Percentiles rank a stretch among this genome's conserved stretches.
These are phyloP conservation scores for Drosophila histrio DNA, from an alignment of 2,888 invertebrate genomes.

Conservation along the genomic window DNA sequence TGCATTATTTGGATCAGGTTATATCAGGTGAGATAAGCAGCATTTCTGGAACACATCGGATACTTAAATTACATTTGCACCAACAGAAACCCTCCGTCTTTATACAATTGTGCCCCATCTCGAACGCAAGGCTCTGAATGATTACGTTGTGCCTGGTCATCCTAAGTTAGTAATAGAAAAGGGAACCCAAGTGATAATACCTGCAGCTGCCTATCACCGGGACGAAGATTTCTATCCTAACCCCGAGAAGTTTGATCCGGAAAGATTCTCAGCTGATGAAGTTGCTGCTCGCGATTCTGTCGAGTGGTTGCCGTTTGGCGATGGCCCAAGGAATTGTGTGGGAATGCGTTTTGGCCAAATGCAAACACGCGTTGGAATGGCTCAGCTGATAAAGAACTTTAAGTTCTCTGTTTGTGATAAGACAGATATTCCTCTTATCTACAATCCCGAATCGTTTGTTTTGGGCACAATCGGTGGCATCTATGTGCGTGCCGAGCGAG, in stretches of 20 bases:
- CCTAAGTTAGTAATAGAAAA: conserved; percentile 85
- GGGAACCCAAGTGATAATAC: conserved; percentile 66
- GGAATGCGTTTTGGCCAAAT: conserved; percentile 82
- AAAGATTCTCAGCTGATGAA: conserved; percentile 86
- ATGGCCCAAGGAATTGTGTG: conserved; percentile 82
- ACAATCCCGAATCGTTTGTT: conserved; percentile 49
- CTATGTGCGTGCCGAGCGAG: conserved; percentile 24
- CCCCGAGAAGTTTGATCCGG: conserved; percentile 87
- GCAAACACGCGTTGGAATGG: conserved; percentile 76
- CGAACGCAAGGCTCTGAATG: conserved; percentile 85
- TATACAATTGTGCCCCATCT: conserved; percentile 85
- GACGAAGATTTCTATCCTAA: conserved; percentile 85
- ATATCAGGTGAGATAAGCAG: conserved; percentile 81
- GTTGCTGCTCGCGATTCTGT: conserved; percentile 85
- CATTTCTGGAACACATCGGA: background rate
- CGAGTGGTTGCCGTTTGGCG: conserved; percentile 82
- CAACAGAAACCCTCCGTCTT: conserved; percentile 86
- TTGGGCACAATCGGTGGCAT: conserved; percentile 54
- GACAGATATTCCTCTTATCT: conserved; percentile 67
- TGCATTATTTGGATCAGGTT: conserved; percentile 85
- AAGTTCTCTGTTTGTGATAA: conserved; percentile 62
- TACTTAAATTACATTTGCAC: background rate
- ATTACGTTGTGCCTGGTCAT: conserved; percentile 85
- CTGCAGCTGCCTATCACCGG: conserved; percentile 85
- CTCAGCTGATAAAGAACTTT: conserved; percentile 72